Evolutionary conservation across 2,888 invertebrate genomes (phyloP), one percentile per base, ranked within the genome.

Genomic region (Cephus spinipes): DNA sequence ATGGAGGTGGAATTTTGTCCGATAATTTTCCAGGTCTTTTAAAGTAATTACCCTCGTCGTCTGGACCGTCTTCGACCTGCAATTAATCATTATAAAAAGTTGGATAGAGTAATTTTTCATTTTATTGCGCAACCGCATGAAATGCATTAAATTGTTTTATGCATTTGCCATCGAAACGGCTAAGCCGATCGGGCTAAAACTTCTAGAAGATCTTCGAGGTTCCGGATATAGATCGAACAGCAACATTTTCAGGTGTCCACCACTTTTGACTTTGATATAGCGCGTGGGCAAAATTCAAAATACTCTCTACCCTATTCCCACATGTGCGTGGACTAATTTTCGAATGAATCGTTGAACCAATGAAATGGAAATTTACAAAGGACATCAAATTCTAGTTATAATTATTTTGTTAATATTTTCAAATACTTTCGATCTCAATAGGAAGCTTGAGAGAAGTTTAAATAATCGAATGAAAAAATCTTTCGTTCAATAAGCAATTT

Each of bases 1-100:
- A 99, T 0, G 99, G 99, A 81, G 94, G 94, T 1, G 98, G 98
- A 90, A 99, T 94, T 87, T 94, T 94, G 92, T 99, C 99, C 0
- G 96, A 96, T 79, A 99, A 93, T 91, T 97, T 98, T 85, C 98
- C 99, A 0, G 99, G 98, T 87, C 99, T 94, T 90, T 95, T 94
- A 92, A 94, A 99, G 94, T 95, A 97, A 88, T 97, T 94, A 77
- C 99, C 99, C 68, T 93, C 92, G 35, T 98, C 98, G 94, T 97
- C 94, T 15, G 96, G 95, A 71, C 97, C 98, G 90, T 97, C 98
- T 88, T 93, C 94, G 1, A 97, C 92, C 95, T 95, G 92, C 40
- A 93, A 92, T 40, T 6, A 68, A 40, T 23, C 15, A 40, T 40
- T 6, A 4, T 1, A 6, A 40, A 4, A 12, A 69, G 76, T 68